Percentiles rank a stretch among this genome's conserved stretches.
Evolutionary conservation across 2,888 invertebrate genomes (phyloP).

Genomic region (Eristalis tenax): DNA sequence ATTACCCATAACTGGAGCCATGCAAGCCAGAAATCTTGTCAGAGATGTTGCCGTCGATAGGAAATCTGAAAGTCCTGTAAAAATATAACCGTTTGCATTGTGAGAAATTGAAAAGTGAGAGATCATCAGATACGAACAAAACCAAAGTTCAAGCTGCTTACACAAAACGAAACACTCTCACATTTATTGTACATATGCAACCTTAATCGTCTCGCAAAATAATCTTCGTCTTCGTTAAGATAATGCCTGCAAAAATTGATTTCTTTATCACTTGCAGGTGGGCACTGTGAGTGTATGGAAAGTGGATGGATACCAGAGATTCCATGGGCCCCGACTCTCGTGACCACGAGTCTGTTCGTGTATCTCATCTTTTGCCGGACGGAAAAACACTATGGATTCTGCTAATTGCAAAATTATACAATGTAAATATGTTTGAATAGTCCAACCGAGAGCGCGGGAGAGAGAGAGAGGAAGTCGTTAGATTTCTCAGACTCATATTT

Average conservation of each 20-base stretch:
- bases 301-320: background rate
- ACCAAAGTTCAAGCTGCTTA: conserved; percentile 5
- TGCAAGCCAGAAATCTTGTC: conserved; percentile 80
- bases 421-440: conserved; percentile 64
- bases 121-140: background rate
- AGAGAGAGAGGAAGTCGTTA: conserved; percentile 28
- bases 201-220: background rate
- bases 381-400: background rate
- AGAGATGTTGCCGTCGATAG: conserved; percentile 76
- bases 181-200: background rate
- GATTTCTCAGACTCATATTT: background rate
- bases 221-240: background rate
- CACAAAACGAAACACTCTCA: too few relatives aligned
- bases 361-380: too few relatives aligned
- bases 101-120: background rate
- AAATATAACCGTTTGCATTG: conserved; percentile 32
- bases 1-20: conserved; percentile 81
- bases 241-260: background rate
- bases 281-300: background rate
- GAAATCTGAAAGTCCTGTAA: conserved; percentile 73
- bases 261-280: background rate
- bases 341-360: background rate
- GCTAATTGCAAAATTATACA: conserved; percentile 50
- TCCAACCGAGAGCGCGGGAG: conserved; percentile 5
- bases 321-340: background rate